Evolutionary conservation across 2,888 invertebrate genomes (phyloP), one percentile per base, ranked within the genome.

Genomic region (Troides helena): DNA sequence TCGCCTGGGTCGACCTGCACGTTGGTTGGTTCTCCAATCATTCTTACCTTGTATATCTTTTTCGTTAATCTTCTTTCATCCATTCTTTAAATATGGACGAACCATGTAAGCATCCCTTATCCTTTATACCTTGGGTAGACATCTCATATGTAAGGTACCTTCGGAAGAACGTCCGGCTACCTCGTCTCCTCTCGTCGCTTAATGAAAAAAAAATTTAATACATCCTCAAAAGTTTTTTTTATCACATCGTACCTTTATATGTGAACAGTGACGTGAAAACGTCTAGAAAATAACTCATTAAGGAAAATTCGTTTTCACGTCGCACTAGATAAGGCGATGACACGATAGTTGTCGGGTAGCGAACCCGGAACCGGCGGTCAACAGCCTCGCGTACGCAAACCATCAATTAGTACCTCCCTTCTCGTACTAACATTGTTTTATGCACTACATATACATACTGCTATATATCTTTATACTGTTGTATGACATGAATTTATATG

Each of bases 341-440:
- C 68, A 70, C 70, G 67, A 63, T 36, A 60, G 21, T 60, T 36
- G 39, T 65, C 61, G 73, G 71, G 70, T 74, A 57, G 64, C 72
- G 74, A 74, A 74, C 74, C 74, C 74, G 73, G 74, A 74, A 73
- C 70, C 62, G 25, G 46, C 63, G 71, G 72, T 74, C 67, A 69
- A 65, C 39, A 68, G 56, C 63, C 71, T 65, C 68, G 62, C 43
- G 69, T 61, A 62, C 67, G 67, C 69, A 65, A 69, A 65, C 67
- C n/a, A 30, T 58, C 62, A 67, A 72, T 69, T 72, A 67, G 69
- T 56, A 66, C 70, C 72, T 71, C 69, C 71, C 73, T 67, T 46
- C 23, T 36, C 50, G 39, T 23, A 57, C 56, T 46, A 30, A 69
- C n/a, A 66, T 66, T 66, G 62, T 66, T 36, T 59, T 23, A 62